Conservation (phyloP, 2,888 invertebrate species). For the Adineta ricciae region DNA sequence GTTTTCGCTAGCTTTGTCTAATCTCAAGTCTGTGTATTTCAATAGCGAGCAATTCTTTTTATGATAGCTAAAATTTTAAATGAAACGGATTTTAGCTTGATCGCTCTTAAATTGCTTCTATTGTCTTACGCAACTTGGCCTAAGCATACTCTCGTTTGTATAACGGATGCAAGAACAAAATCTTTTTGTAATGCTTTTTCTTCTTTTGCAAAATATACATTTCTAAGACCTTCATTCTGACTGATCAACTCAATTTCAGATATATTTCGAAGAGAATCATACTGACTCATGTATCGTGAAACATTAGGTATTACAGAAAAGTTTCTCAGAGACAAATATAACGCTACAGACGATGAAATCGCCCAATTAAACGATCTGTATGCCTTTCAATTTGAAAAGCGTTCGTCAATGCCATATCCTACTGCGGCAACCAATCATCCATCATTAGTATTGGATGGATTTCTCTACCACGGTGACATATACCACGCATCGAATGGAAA, state of each 20-base stretch:
- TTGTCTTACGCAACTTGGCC: background rate
- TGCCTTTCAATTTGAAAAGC: background rate
- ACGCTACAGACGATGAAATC: background rate
- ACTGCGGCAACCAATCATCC: background rate
- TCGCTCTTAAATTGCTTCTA: background rate
- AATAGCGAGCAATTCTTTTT: background rate
- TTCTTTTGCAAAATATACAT: background rate
- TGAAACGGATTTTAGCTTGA: conserved; percentile 11
- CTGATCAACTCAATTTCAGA: background rate
- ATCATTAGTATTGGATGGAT: background rate
- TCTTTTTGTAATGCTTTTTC: background rate
- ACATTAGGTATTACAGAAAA: background rate
- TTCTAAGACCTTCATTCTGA: background rate
- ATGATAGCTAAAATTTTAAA: conserved; percentile 4
- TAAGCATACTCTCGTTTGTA: background rate
- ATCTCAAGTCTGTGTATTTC: background rate
- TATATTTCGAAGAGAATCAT: background rate
- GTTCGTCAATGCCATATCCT: background rate
- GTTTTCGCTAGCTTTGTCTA: background rate
- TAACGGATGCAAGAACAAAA: background rate
- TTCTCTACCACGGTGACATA: conserved; percentile 8
- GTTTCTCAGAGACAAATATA: background rate
- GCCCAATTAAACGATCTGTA: background rate
- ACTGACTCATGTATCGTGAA: background rate
- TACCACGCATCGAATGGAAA: background rate